Evolutionary conservation across 2,888 invertebrate genomes (phyloP).

Genomic region (Rugalucina vietnamica): DNA sequence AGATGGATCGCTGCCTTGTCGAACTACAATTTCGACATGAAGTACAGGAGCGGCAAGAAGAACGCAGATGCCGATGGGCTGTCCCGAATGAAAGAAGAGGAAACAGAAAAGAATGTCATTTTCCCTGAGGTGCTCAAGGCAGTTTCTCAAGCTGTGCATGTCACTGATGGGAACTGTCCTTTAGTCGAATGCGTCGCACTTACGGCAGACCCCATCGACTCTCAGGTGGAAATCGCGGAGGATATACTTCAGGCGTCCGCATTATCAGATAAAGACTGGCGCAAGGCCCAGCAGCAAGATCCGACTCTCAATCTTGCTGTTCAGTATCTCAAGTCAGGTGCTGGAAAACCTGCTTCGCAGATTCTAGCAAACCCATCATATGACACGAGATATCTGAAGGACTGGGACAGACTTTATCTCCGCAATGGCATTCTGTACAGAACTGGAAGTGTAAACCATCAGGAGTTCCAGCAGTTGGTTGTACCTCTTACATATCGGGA

Average conservation of each 20-base stretch:
- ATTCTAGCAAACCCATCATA: neutral
- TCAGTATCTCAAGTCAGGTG: neutral
- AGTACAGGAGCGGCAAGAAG: slow-evolving; percentile 1
- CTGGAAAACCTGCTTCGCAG: neutral
- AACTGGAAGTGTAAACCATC: neutral
- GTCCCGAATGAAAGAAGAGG: neutral
- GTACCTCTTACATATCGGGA: slow-evolving; percentile 18
- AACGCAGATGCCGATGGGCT: neutral
- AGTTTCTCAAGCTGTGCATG: too few species aligned
- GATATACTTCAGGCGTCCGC: neutral
- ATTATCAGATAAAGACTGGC: neutral
- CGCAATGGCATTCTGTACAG: slow-evolving; percentile 29
- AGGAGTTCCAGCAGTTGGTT: slow-evolving; percentile 23
- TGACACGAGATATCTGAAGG: neutral
- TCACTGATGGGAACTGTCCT: too few species aligned
- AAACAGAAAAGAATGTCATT: too few species aligned
- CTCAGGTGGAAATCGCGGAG: neutral
- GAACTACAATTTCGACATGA: neutral
- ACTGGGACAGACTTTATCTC: slow-evolving; percentile 24
- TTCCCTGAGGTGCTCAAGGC: too few species aligned
- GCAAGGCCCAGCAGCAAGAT: neutral
- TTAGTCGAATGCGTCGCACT: neutral
- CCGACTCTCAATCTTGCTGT: neutral
- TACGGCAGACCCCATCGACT: neutral
- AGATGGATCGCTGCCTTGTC: neutral